phyloP scores from a whole-genome alignment of 2,888 invertebrate genomes.

The Psylliodes chrysocephalus region DNA sequence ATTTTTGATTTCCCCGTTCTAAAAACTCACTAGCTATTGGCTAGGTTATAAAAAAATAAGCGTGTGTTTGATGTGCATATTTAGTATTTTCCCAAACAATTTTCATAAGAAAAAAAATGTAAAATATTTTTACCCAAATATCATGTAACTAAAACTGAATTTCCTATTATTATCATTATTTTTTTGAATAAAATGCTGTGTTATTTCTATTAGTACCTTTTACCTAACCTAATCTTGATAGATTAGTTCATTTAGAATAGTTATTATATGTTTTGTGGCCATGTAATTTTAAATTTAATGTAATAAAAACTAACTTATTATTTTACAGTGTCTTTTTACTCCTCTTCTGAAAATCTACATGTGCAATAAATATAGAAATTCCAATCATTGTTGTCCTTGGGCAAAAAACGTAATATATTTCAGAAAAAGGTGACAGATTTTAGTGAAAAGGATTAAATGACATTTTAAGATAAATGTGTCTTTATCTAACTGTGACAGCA shows the following conservation, averaged over 20 bases:
- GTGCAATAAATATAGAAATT: no score
- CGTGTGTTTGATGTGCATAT: slow-evolving; percentile 59
- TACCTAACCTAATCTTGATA: slow-evolving; percentile 47
- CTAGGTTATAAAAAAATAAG: slow-evolving; percentile 43
- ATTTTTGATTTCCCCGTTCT: slow-evolving; percentile 17
- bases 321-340: slow-evolving; percentile 32
- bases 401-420: no score
- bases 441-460: no score
- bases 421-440: no score
- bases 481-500: no score
- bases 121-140: slow-evolving; percentile 41
- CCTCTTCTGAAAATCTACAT: no score
- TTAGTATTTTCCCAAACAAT: slow-evolving; percentile 48
- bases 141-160: slow-evolving; percentile 40
- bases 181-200: slow-evolving; percentile 36
- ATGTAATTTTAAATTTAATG: slow-evolving; percentile 67
- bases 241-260: slow-evolving; percentile 59
- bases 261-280: slow-evolving; percentile 66
- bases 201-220: slow-evolving; percentile 44
- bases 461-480: no score
- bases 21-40: slow-evolving; percentile 31
- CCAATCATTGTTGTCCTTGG: no score
- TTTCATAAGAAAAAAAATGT: slow-evolving; percentile 42
- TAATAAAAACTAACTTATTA: slow-evolving; percentile 64
- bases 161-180: slow-evolving; percentile 30